These are phyloP conservation scores for Creontiades dilutus DNA, from an alignment of 2,888 invertebrate genomes.

Conservation along the genomic window DNA sequence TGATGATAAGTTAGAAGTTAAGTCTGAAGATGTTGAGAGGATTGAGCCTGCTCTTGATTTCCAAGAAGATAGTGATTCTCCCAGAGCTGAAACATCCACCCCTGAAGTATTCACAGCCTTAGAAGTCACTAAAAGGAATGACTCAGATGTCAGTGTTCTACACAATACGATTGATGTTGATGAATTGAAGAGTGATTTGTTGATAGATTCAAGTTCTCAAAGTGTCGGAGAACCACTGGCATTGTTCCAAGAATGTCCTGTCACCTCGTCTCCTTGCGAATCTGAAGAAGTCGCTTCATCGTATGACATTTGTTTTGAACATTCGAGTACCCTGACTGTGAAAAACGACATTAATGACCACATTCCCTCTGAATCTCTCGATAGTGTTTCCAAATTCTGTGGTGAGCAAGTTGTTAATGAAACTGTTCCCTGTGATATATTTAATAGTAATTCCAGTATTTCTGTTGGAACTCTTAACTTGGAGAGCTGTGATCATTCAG, in stretches of 20 bases:
- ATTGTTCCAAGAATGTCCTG: neutral
- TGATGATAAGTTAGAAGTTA: neutral
- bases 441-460: neutral
- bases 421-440: neutral
- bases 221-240: neutral
- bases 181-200: neutral
- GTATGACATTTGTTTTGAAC: neutral
- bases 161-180: neutral
- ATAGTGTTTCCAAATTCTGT: conserved; percentile 20
- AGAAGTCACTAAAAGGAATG: neutral
- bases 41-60: neutral
- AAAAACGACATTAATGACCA: neutral
- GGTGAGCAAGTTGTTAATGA: neutral
- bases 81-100: neutral
- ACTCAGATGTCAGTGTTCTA: neutral
- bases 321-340: neutral
- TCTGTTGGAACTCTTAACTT: neutral
- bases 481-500: neutral
- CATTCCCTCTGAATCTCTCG: neutral
- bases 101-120: neutral
- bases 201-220: neutral
- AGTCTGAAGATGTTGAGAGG: neutral
- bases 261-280: neutral
- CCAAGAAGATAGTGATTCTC: neutral
- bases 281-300: neutral